phyloP scores from a whole-genome alignment of 1,140 invertebrate genomes.

The Condylostylus longicornis region DNA sequence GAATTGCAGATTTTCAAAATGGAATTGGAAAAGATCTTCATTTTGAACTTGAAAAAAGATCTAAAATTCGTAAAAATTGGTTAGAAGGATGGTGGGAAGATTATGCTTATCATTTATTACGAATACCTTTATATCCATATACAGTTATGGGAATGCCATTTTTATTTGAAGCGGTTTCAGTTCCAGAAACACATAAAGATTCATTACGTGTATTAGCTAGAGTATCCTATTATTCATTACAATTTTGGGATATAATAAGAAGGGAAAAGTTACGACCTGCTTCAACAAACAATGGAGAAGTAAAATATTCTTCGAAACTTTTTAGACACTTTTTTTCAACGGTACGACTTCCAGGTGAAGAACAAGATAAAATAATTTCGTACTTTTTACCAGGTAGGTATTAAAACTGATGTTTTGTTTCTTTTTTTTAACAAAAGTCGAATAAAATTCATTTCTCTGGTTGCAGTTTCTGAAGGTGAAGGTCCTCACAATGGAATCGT shows the following conservation, averaged over 20 bases:
- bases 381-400: constrained; percentile 25
- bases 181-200: constrained; percentile 20
- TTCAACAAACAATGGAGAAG: constrained; percentile 37
- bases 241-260: constrained; percentile 28
- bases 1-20: constrained; percentile 40
- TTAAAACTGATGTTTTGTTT: too few relatives aligned
- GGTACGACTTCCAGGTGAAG: constrained; percentile 46
- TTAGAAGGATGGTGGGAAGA: constrained; percentile 58
- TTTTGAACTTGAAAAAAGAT: constrained; percentile 42
- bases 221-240: constrained; percentile 20
- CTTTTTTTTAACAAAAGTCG: neutral
- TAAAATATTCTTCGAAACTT: constrained; percentile 34
- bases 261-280: constrained; percentile 42
- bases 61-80: constrained; percentile 33
- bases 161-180: constrained; percentile 15
- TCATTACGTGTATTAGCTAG: constrained; percentile 24
- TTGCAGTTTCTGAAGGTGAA: constrained; percentile 16
- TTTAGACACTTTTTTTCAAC: constrained; percentile 54
- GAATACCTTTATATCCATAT: constrained; percentile 44
- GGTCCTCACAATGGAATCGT: constrained; percentile 34
- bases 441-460: neutral
- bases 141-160: constrained; percentile 27
- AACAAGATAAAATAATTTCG: constrained; percentile 36
- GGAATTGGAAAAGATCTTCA: constrained; percentile 43
- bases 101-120: constrained; percentile 49